Conservation (phyloP, 2,888 invertebrate species). For the Melangyna quadrimaculata region DNA sequence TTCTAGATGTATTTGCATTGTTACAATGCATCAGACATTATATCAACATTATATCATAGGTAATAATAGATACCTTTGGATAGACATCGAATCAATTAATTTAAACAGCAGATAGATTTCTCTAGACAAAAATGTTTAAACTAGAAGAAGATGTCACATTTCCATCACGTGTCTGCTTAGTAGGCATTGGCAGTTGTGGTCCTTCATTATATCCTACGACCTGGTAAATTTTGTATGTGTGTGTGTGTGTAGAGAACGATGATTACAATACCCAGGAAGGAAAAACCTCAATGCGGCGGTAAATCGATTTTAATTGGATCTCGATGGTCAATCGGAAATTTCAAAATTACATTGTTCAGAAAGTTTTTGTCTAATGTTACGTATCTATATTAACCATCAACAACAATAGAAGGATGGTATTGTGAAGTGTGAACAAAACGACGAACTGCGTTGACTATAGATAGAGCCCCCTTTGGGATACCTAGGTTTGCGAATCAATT, state of each 20-base stretch:
- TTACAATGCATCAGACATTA: neutral
- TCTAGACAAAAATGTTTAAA: slow-evolving; percentile 19
- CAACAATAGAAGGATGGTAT: slow-evolving; percentile 8
- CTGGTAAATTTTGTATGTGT: no score
- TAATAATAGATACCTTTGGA: no score
- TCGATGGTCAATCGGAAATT: slow-evolving; percentile 47
- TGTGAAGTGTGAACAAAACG: neutral
- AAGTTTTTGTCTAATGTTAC: slow-evolving; percentile 21
- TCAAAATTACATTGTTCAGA: slow-evolving; percentile 39
- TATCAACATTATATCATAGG: no score
- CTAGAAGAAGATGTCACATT: neutral
- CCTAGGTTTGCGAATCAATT: slow-evolving; percentile 38
- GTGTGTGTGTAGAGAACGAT: neutral
- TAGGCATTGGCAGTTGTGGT: no score
- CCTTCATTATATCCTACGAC: no score
- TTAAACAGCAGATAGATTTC: slow-evolving; percentile 7
- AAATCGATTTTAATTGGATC: slow-evolving; percentile 56
- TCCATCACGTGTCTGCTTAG: neutral
- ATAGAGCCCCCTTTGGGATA: neutral
- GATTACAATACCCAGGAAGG: neutral
- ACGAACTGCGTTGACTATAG: neutral
- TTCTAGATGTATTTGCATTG: neutral
- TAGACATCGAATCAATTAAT: slow-evolving; percentile 5
- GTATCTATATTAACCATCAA: slow-evolving; percentile 18
- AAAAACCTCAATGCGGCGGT: slow-evolving; percentile 13